Conservation (phyloP, 2,113 vertebrate species). For the Gymnarchus niloticus region DNA sequence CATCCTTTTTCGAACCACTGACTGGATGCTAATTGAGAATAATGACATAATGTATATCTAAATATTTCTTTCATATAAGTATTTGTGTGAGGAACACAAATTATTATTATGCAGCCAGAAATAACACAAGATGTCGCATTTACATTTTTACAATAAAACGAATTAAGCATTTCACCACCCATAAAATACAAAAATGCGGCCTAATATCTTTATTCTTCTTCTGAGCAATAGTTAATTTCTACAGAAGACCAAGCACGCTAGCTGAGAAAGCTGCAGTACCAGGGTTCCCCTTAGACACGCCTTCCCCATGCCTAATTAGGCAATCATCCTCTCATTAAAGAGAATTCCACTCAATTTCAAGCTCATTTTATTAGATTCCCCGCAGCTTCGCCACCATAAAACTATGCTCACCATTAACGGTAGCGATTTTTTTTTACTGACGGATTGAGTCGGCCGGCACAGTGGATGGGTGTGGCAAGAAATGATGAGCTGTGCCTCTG, state of each 20-base stretch:
- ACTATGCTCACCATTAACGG: slow-evolving; percentile 41
- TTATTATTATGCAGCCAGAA: slow-evolving; percentile 37
- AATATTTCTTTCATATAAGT: slow-evolving; percentile 49
- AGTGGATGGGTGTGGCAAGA: not conserved
- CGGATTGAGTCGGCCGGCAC: not conserved
- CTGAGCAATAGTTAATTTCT: slow-evolving; percentile 39
- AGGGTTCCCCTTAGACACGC: slow-evolving; percentile 26
- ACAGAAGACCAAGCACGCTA: slow-evolving; percentile 43
- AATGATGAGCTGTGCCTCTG: not conserved
- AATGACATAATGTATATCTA: slow-evolving; percentile 47
- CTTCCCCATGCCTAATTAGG: slow-evolving; percentile 45
- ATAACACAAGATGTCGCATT: slow-evolving; percentile 36
- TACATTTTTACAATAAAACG: slow-evolving; percentile 25
- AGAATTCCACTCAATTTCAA: slow-evolving; percentile 48
- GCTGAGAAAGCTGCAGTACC: slow-evolving; percentile 43
- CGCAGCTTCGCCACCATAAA: slow-evolving; percentile 45
- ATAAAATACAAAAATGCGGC: slow-evolving; percentile 42
- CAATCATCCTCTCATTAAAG: slow-evolving; percentile 52
- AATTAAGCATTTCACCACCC: slow-evolving; percentile 43
- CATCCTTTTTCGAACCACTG: slow-evolving; percentile 50
- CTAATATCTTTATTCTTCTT: not conserved
- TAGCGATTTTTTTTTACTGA: slow-evolving; percentile 8
- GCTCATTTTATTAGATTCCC: slow-evolving; percentile 51
- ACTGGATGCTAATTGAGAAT: slow-evolving; percentile 57
- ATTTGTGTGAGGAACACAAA: slow-evolving; percentile 36